Evolutionary conservation across 2,888 invertebrate species (phyloP).

Genomic region (Eupsilia transversa): DNA sequence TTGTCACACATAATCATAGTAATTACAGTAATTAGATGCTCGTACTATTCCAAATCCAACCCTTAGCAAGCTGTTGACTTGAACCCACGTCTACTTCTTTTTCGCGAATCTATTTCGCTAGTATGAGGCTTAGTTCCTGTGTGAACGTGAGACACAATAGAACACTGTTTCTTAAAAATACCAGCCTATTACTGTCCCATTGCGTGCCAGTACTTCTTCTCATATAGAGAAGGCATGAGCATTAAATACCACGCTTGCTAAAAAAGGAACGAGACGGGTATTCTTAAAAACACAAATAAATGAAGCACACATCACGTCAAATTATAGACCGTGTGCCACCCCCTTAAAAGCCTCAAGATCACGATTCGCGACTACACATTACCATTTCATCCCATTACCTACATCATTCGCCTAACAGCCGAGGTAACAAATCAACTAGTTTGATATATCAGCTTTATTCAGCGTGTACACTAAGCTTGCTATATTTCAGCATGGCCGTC

Average conservation of each 20-base stretch:
- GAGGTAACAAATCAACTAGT: conserved; percentile 40
- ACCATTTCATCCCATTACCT: background rate
- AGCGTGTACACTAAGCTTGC: conserved; percentile 21
- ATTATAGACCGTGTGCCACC: background rate
- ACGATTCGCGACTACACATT: background rate
- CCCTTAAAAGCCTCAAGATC: background rate
- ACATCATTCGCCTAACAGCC: background rate
- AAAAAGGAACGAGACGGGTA: background rate
- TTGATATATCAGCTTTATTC: conserved; percentile 3
- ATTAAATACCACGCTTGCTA: background rate
- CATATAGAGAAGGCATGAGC: background rate
- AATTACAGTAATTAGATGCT: background rate
- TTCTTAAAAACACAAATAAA: background rate
- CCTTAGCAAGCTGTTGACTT: background rate
- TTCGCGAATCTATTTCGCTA: background rate
- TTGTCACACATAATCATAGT: background rate
- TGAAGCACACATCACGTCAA: background rate
- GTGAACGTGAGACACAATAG: background rate
- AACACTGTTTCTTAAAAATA: background rate
- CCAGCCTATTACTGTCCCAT: background rate
- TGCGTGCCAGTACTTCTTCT: too few relatives aligned
- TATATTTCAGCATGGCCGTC: conserved; percentile 49
- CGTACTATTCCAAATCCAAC: background rate
- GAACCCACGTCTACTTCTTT: too few relatives aligned
- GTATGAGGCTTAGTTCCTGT: background rate